Conservation (phyloP, 2,797 vertebrate species). For the Paedocypris micromegethes region DNA sequence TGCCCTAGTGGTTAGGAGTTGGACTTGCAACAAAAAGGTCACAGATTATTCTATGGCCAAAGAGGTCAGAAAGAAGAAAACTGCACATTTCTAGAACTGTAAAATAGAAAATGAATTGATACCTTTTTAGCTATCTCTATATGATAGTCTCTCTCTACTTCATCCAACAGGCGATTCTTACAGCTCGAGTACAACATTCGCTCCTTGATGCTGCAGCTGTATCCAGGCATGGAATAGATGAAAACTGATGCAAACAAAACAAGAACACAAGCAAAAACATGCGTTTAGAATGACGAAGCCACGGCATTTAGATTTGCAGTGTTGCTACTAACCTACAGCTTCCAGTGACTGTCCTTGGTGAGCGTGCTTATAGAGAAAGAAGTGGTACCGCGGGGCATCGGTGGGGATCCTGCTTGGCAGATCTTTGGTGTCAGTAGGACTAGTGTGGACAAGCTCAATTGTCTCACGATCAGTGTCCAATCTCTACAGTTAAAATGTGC, state of each 20-base stretch:
- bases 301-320: neutral
- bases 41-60: too few relatives aligned
- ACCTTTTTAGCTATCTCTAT: conserved; percentile 96
- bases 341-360: conserved; percentile 89
- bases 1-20: too few relatives aligned
- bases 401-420: conserved; percentile 86
- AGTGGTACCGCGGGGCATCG: conserved; percentile 91
- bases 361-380: conserved; percentile 92
- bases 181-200: conserved; percentile 99
- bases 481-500: conserved; percentile 53
- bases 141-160: conserved; percentile 87
- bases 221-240: conserved; percentile 98
- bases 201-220: conserved; percentile 96
- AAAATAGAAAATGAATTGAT: neutral
- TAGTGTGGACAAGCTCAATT: conserved; percentile 90
- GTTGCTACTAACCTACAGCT: conserved; percentile 80
- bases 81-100: too few relatives aligned
- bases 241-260: conserved; percentile 74
- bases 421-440: conserved; percentile 82
- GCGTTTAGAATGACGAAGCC: neutral
- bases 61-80: too few relatives aligned
- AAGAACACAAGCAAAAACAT: neutral
- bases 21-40: too few relatives aligned
- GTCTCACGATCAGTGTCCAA: conserved; percentile 91
- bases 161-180: conserved; percentile 92